Base-by-base conservation (phyloP, 2,888 invertebrate species). In the Arctia plantaginis region DNA sequence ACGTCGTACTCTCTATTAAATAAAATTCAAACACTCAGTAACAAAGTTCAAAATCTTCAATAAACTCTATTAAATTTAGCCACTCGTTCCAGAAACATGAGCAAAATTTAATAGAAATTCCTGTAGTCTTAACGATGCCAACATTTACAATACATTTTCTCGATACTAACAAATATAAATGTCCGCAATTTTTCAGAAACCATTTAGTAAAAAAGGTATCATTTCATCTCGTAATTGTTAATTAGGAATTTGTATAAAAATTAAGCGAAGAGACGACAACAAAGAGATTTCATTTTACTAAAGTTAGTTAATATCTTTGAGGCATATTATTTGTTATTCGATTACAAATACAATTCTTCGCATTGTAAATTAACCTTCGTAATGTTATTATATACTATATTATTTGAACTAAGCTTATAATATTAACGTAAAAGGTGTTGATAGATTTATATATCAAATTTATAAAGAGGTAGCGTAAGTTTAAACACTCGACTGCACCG, bases 221-320 rank as follows among this genome's bases (percentile, higher is more conserved):
- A 81, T 80, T 83, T 75, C 73, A n/a, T 44, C 72, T 10, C 65
- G 80, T 83, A 79, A 81, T 83, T 83, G 75, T 81, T 80, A 82
- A 81, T 82, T 83, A 82, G 47, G 68, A 81, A 71, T 76, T 81
- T 75, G 73, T 75, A 76, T 81, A 72, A 68, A 79, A 81, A 83
- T 82, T 75, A 76, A 64, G 51, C 66, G 62, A 39, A 44, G 66
- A 75, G 23, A 80, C 70, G 72, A 76, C 67, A 83, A 75, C 76
- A 83, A 81, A 81, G 73, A 78, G 65, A 67, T 70, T 77, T 71
- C 3, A 65, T 66, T 77, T 71, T 77, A 35, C 65, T 33, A 65
- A 55, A 69, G 70, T 79, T 81, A 73, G 64, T 76, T 77, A 71
- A 47, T 71, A 27, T 59, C 64, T 80, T 72, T 74, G 72, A 65